Base-by-base conservation (phyloP, 2,888 invertebrate genomes). In the Drosophila nr. fundita region DNA sequence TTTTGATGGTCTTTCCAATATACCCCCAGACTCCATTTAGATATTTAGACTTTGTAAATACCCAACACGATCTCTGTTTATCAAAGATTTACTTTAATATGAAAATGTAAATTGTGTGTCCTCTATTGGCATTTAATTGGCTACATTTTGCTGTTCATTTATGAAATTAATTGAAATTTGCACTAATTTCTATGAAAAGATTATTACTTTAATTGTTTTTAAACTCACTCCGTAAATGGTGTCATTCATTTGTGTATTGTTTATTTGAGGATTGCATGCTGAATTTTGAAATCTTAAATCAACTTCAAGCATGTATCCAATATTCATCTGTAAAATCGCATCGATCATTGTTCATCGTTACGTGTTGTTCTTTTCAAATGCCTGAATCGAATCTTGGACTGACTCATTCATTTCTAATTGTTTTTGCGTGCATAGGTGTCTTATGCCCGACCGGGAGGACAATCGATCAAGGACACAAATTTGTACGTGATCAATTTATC, bases 401-500 rank as follows among this genome's bases (percentile, higher is more conserved):
- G 5, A 59, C 48, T 61, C n/a, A 58, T 45, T 11, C 6, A 15
- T 54, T 45, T 38, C 21, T 30, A 30, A 32, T 29, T 24, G 42
- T 32, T 30, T 45, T 24, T 45, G 15, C 45, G 8, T 73, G 4
- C 49, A 8, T 24, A 95, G 95, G 98, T 98, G 55, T 98, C 98
- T 40, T 97, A 97, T 93, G 98, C 98, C 18, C 95, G 98, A 74
- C 98, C 98, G 5, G 97, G 97, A 29, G 97, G 98, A 34, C 98
- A 98, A 80, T 97, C 97, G 81, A 98, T 98, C 90, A 98, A 98
- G 93, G 98, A 98, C 83, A 98, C 98, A 18, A 99, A 99, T 93
- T 95, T 99, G 62, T 99, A 98, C 93, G 97, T 99, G 68, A 97
- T 98, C 77, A 98, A 98, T 94, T 94, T 98, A 78, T 98, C 98